phyloP scores from a whole-genome alignment of 2,113 vertebrate genomes.

The zebrafish (Danio rerio) region GRCz12tu NC_133199.1:33395001-33395500 shows the following conservation, averaged over 20 bases:
- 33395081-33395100: slow-evolving; percentile 20
- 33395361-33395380: slow-evolving; percentile 29
- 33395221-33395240: neutral
- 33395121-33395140: slow-evolving; percentile 41
- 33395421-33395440: neutral
- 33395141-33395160: slow-evolving; percentile 37
- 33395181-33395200: slow-evolving; percentile 31
- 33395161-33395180: slow-evolving; percentile 46
- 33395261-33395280: neutral
- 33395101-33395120: slow-evolving; percentile 33
- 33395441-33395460: neutral
- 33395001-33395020: neutral
- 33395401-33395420: slow-evolving; percentile 40
- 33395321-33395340: slow-evolving; percentile 39
- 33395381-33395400: slow-evolving; percentile 24
- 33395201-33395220: slow-evolving; percentile 35
- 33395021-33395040: neutral
- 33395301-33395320: slow-evolving; percentile 19
- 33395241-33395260: neutral
- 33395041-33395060: slow-evolving; percentile 8
- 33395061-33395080: slow-evolving; percentile 23
- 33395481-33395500: no score
- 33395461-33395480: neutral
- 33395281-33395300: slow-evolving; percentile 26
- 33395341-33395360: slow-evolving; percentile 49